Evolutionary conservation across 2,888 invertebrate species (phyloP), one percentile per base, ranked within the genome.

Genomic region (Macaria notata): DNA sequence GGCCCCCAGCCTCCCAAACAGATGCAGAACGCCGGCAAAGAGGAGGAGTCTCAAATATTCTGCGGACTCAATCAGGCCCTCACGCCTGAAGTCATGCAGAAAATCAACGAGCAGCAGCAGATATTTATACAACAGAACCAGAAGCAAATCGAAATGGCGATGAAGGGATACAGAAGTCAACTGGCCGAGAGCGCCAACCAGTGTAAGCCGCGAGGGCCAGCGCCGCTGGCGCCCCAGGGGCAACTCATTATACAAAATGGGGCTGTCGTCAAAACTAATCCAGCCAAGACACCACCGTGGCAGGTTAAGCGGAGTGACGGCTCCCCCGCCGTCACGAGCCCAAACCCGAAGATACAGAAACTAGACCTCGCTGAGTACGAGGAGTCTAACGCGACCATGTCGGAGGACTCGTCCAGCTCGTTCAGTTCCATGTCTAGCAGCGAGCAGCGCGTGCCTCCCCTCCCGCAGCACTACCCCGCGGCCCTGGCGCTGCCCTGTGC

Each of bases 401-500:
- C 85, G 42, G 90, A 90, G 50, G 89, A 90, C 53, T 81, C 85
- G 4, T 75, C 84, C 3, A 70, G 79, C 42, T 76, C 83, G 30
- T 82, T 77, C 31, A 84, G 78, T 64, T 81, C 83, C 0, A 88
- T 81, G 61, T 70, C 82, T 4, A 83, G 75, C 62, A 85, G 79
- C 61, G 88, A 89, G 41, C 81, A 82, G 61, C 92, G 95, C 60
- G 95, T 95, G 7, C 95, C 95, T 29, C 95, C 95, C 0, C 79
- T 95, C 45, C 95, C 95, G 64, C 95, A 95, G 73, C 94, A 95
- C 75, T 90, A 91, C 62, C 84, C 85, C 49, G 84, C 88, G 80
- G 19, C 19, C 19, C 76, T 88, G 74, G 76, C 79, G 9, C 86
- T 93, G 87, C 85, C 89, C 55, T 89, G 89, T 88, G 85, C 87